Evolutionary conservation across 2,113 vertebrate species (phyloP), one percentile per base, ranked within the genome.

Genomic region (Prolemur simus): DNA sequence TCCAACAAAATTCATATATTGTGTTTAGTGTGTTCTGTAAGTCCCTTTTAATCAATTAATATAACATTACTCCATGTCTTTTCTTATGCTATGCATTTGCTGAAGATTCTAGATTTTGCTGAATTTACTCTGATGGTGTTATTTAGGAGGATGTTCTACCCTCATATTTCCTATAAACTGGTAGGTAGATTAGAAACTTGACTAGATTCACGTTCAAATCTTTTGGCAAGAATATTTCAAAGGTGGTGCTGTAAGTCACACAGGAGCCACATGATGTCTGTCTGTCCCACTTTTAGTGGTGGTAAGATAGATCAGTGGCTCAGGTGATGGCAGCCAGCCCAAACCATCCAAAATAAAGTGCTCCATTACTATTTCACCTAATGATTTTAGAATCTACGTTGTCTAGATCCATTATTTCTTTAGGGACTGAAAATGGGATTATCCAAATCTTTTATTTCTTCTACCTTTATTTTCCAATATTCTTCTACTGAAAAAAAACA

Each of bases 81-180:
- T 86, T 73, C 42, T n/a, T 34, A 63, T 89, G 29, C 47, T 9
- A 77, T 73, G 85, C 69, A 15, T 45, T 92, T 94, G 47, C 52
- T 94, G 42, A 84, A 76, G 56, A 71, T 58, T 94, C 56, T 91
- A 66, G 23, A 84, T 80, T 71, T 83, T 52, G n/a, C 56, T 91
- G 21, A 76, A 49, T 73, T 8, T 52, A 58, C 11, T 42, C 15
- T 64, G 54, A 13, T 45, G 21, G 13, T 82, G 14, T 89, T 60
- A 45, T 77, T 58, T 86, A 77, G 63, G 29, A 89, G 63, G 58
- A 58, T 52, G 9, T 5, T 64, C 42, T 83, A 8, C 5, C 14
- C 7, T 25, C 20, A 15, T 56, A 52, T 87, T 94, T 82, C 68
- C 80, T 64, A 92, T 82, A 86, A 94, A 56, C n/a, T 89, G 3